Conservation (phyloP, 1,140 invertebrate genomes). For the Pseudomyrmex dendroicus region DNA sequence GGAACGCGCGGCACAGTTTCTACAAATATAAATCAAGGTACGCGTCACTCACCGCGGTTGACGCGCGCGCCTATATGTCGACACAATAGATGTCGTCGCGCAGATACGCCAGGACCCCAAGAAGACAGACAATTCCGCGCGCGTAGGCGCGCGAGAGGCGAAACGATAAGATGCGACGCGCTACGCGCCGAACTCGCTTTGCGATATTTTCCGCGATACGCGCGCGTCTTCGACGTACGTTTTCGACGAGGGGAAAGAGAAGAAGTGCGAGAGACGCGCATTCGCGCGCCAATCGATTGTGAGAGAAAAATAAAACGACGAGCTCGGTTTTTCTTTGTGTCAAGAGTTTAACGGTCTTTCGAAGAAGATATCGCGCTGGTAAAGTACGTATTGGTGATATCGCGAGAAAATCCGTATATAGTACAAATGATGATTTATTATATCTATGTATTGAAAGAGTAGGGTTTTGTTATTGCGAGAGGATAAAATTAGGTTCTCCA, state of each 20-base stretch:
- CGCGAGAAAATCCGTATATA: too few species aligned
- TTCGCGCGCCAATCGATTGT: too few species aligned
- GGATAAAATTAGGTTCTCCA: too few species aligned
- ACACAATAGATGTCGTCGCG: constrained; percentile 34
- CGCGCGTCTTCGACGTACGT: background rate
- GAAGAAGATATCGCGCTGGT: too few species aligned
- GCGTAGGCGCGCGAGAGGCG: background rate
- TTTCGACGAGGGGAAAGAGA: background rate
- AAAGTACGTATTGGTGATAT: too few species aligned
- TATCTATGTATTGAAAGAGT: too few species aligned
- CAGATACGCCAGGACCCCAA: constrained; percentile 33
- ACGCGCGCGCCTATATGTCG: background rate
- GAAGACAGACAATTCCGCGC: constrained; percentile 40
- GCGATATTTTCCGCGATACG: constrained; percentile 19
- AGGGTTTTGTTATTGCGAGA: too few species aligned
- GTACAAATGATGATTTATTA: too few species aligned
- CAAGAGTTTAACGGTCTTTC: too few species aligned
- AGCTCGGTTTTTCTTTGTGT: too few species aligned
- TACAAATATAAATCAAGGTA: constrained; percentile 51
- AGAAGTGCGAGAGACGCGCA: too few species aligned
- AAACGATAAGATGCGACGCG: constrained; percentile 27
- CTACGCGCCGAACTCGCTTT: background rate
- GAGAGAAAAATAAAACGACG: too few species aligned
- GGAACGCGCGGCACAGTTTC: constrained; percentile 30
- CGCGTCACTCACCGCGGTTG: constrained; percentile 22